Base-by-base conservation (phyloP, 2,888 invertebrate genomes). In the Xiphydria camelus region DNA sequence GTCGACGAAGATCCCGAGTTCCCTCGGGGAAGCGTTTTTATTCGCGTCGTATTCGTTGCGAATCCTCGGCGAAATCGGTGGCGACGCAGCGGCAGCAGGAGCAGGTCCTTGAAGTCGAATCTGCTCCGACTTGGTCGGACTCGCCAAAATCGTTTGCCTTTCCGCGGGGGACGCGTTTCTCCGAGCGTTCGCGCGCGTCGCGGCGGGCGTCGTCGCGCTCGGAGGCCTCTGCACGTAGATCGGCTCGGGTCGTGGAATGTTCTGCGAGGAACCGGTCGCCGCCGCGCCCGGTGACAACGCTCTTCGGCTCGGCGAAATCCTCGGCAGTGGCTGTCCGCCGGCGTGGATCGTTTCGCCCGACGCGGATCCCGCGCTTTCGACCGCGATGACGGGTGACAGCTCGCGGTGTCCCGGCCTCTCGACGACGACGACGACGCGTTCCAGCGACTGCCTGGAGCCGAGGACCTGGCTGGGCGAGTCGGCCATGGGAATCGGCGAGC, bases 401-500 rank as follows among this genome's bases (percentile, higher is more conserved):
- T 45, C 53, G 2, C 36, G 15, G 15, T 47, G 37, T 4, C 47
- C 53, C 1, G 51, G 21, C 42, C 49, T 48, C 20, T 55, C 55
- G 1, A 45, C 48, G 9, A 55, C 55, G 1, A 45, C 48, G 9
- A 55, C 44, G 6, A 41, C 25, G 26, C 45, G 47, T 12, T 55
- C 53, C 1, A 45, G 15, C 1, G 46, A n/a, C 18, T 50, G 51
- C 22, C 57, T 56, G 1, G 53, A 31, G 12, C 46, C 45, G 6
- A 49, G 31, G 3, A 58, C 42, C 33, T 55, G 55, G 36, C 61
- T 62, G 4, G 66, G 64, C 3, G 65, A 63, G 40, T 64, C 66
- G 3, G 59, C 59, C 41, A 70, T 67, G 3, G 61, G 65, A 4
- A 70, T 52, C 0, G 72, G 72, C 0, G 72, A 72, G 17, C 61